Conservation (phyloP, 1,140 invertebrate genomes). For the Acromyrmex heyeri region DNA sequence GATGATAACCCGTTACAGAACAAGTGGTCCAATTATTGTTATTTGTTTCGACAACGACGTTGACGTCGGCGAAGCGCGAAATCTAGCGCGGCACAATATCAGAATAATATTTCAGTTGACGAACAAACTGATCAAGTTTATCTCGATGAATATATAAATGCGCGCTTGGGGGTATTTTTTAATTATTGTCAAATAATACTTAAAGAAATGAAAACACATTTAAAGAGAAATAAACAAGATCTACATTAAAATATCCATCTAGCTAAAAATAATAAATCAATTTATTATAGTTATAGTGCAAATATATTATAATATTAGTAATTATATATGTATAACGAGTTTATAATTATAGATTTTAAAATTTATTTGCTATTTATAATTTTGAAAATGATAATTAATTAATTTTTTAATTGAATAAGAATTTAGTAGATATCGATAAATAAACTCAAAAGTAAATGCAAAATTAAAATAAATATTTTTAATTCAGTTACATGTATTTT, state of each 20-base stretch:
- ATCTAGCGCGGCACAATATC: background rate
- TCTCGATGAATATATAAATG: background rate
- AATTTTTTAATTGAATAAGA: background rate
- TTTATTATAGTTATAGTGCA: background rate
- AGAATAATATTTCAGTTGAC: background rate
- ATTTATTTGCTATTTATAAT: background rate
- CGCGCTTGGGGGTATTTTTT: too few relatives aligned
- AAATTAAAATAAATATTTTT: background rate
- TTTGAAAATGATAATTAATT: background rate
- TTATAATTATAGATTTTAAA: background rate
- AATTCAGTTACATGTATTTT: background rate
- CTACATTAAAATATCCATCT: background rate
- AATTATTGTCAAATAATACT: background rate
- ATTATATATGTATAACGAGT: background rate
- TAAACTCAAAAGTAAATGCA: background rate
- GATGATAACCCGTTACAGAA: slow-evolving; percentile 75
- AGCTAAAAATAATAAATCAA: background rate
- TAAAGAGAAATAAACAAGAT: background rate
- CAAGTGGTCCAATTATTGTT: slow-evolving; percentile 74
- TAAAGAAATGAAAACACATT: background rate
- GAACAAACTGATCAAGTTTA: slow-evolving; percentile 7
- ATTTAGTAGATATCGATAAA: background rate
- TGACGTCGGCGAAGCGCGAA: slow-evolving; percentile 18
- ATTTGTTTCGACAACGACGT: slow-evolving; percentile 55
- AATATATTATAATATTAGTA: background rate